Evolutionary conservation across 1,140 invertebrate species (phyloP).

Genomic region (Drosophila setifemur): DNA sequence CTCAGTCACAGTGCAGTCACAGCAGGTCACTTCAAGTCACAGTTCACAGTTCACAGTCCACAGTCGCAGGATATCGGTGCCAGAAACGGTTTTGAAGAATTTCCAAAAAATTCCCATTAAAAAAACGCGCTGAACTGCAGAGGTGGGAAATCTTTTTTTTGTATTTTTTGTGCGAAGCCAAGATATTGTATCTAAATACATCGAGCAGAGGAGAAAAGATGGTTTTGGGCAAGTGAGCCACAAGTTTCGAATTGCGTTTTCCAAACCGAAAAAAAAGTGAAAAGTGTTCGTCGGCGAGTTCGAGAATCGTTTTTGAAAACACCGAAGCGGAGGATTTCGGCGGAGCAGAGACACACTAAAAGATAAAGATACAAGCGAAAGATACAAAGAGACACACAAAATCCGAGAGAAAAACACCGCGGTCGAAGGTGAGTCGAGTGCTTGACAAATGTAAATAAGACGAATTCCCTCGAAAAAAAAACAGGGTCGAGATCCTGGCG

Average conservation of each 20-base stretch:
- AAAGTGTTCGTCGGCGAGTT: too few relatives aligned
- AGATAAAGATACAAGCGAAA: conserved; percentile 27
- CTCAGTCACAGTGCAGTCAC: neutral
- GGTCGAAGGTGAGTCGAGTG: conserved; percentile 57
- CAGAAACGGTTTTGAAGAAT: conserved; percentile 1
- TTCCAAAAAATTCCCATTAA: conserved; percentile 19
- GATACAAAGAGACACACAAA: conserved; percentile 13
- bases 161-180: conserved; percentile 20
- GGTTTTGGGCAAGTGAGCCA: conserved; percentile 13
- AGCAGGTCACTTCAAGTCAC: conserved; percentile 27
- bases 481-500: neutral
- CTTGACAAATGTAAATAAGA: conserved; percentile 38
- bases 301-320: neutral
- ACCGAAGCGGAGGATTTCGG: too few relatives aligned
- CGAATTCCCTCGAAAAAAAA: conserved; percentile 9
- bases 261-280: too few relatives aligned
- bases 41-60: conserved; percentile 11
- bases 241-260: conserved; percentile 6
- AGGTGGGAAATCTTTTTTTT: conserved; percentile 21
- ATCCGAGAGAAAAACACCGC: conserved; percentile 24
- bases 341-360: too few relatives aligned
- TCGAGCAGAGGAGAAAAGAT: conserved; percentile 6
- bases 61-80: conserved; percentile 16
- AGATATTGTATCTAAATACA: conserved; percentile 16
- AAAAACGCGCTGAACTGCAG: neutral